Evolutionary conservation across 1,140 invertebrate genomes (phyloP).

Genomic region (Coelopa frigida): DNA sequence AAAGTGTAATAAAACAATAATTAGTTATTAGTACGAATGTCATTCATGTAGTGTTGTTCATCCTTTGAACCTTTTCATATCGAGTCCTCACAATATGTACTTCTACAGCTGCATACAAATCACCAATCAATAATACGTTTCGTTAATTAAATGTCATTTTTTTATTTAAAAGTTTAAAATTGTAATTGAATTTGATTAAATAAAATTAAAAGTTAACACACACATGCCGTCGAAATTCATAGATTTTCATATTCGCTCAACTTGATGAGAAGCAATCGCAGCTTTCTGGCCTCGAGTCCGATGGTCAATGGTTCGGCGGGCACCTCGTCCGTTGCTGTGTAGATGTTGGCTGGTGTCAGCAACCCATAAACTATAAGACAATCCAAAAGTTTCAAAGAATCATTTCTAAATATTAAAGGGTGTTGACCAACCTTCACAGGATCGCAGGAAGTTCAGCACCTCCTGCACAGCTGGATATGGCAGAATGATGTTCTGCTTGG

Average conservation of each 20-base stretch:
- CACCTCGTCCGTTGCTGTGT: slow-evolving; percentile 30
- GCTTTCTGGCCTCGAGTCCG: slow-evolving; percentile 39
- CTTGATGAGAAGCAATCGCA: slow-evolving; percentile 30
- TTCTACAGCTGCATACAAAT: too few relatives aligned
- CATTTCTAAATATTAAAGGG: too few relatives aligned
- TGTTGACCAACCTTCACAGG: slow-evolving; percentile 61
- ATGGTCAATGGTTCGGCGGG: slow-evolving; percentile 37
- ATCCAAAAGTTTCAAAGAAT: too few relatives aligned
- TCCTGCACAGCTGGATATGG: slow-evolving; percentile 78
- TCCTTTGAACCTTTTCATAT: not conserved
- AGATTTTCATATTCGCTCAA: slow-evolving; percentile 38
- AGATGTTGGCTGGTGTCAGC: slow-evolving; percentile 40
- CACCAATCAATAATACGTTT: too few relatives aligned
- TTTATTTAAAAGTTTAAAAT: too few relatives aligned
- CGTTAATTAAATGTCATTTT: too few relatives aligned
- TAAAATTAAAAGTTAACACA: too few relatives aligned
- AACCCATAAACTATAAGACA: slow-evolving; percentile 33
- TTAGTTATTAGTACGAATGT: not conserved
- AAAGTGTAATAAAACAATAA: slow-evolving; percentile 1
- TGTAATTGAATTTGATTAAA: too few relatives aligned
- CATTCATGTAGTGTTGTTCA: slow-evolving; percentile 3
- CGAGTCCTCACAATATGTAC: not conserved
- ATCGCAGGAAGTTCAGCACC: slow-evolving; percentile 82
- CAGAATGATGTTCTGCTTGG: slow-evolving; percentile 83
- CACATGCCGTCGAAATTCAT: not conserved